Percentiles rank a stretch among this genome's conserved stretches.
phyloP scores from a whole-genome alignment of 2,113 vertebrate genomes.

The Eulemur macaco region DNA sequence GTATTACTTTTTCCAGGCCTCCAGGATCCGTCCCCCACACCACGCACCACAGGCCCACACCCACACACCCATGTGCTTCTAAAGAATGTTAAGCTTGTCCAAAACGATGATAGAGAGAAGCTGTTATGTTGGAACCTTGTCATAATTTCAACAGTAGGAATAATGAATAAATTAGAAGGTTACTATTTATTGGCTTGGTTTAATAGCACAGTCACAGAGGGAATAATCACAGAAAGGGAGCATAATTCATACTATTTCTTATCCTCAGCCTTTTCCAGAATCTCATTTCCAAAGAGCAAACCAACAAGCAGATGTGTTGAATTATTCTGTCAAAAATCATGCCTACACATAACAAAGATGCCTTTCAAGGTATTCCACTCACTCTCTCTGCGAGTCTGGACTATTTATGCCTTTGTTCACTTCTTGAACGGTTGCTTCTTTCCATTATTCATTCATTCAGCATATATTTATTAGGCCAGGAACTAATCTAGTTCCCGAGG shows the following conservation, averaged over 20 bases:
- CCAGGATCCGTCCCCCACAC: conserved; percentile 11
- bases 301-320: conserved; percentile 46
- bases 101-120: conserved; percentile 50
- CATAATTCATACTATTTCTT: conserved; percentile 55
- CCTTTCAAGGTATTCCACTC: background rate
- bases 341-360: conserved; percentile 51
- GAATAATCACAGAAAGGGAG: conserved; percentile 17
- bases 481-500: background rate
- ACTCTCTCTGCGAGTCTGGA: background rate
- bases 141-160: conserved; percentile 61
- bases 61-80: conserved; percentile 48
- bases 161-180: conserved; percentile 64
- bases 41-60: conserved; percentile 51
- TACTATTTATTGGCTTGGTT: conserved; percentile 58
- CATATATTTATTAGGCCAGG: background rate
- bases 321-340: conserved; percentile 51
- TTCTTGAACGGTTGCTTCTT: background rate
- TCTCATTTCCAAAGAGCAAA: conserved; percentile 47
- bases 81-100: conserved; percentile 62
- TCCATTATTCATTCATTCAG: background rate
- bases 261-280: conserved; percentile 42
- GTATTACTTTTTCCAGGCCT: conserved; percentile 74
- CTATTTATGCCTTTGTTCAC: background rate
- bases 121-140: background rate
- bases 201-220: conserved; percentile 49